Conservation (phyloP, 2,113 vertebrate species). For the Abramis brama region DNA sequence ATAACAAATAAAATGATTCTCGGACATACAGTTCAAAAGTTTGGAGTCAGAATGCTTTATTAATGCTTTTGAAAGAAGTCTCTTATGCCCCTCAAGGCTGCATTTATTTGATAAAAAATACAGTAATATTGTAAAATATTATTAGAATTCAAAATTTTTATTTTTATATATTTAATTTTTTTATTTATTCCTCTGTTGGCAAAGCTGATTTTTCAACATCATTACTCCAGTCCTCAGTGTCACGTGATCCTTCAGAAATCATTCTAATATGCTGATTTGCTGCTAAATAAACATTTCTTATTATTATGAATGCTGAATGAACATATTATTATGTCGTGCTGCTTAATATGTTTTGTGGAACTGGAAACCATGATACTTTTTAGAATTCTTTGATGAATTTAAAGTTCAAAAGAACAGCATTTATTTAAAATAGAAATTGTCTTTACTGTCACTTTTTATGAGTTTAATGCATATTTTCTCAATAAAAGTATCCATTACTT, state of each 20-base stretch:
- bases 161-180: too few relatives aligned
- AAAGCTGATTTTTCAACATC: background rate
- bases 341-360: background rate
- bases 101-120: background rate
- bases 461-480: background rate
- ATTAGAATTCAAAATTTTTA: too few relatives aligned
- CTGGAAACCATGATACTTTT: background rate
- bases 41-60: background rate
- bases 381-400: too few relatives aligned
- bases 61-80: background rate
- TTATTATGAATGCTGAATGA: background rate
- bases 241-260: background rate
- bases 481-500: background rate
- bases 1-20: background rate
- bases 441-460: background rate
- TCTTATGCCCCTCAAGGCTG: background rate
- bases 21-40: background rate
- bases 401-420: background rate
- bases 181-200: too few relatives aligned
- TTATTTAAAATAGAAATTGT: background rate
- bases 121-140: background rate
- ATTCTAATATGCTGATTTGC: background rate
- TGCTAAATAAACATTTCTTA: background rate
- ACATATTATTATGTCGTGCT: background rate
- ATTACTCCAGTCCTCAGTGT: background rate